These are phyloP conservation scores for Parazoanthus atlanticus DNA, from an alignment of 92 coral and sea anemone species.

Conservation along the genomic window DNA sequence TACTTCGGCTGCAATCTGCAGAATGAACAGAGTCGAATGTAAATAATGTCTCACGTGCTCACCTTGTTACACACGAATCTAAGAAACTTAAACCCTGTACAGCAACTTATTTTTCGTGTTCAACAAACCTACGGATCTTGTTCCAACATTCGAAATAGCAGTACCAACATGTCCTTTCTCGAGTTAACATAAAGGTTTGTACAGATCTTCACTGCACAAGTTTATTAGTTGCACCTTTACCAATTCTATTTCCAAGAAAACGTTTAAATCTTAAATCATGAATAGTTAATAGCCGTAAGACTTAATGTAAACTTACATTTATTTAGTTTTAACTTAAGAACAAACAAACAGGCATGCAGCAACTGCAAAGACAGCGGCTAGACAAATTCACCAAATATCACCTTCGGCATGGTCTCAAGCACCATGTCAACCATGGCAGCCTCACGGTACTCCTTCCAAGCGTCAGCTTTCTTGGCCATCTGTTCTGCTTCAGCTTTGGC, in stretches of 20 bases:
- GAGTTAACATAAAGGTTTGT: too few species aligned
- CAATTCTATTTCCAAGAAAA: too few species aligned
- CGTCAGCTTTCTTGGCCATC: conserved; percentile 99
- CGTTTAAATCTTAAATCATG: too few species aligned
- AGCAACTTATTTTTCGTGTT: not conserved
- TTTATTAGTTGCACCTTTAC: too few species aligned
- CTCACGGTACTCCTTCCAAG: conserved; percentile 97
- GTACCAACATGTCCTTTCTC: too few species aligned
- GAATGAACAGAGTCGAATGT: not conserved
- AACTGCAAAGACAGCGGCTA: too few species aligned
- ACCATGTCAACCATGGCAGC: conserved; percentile 99
- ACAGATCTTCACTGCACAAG: too few species aligned
- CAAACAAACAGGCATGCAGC: too few species aligned
- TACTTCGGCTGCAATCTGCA: conserved; percentile 95
- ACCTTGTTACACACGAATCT: not conserved
- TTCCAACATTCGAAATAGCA: not conserved
- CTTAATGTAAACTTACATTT: too few species aligned
- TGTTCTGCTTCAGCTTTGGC: conserved; percentile 99
- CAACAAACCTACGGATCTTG: not conserved
- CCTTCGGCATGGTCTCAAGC: conserved; percentile 97
- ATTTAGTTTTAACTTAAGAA: too few species aligned
- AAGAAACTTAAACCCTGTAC: not conserved
- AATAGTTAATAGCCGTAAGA: too few species aligned
- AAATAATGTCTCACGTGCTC: not conserved
- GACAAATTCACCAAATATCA: conserved; percentile 3